Base-by-base conservation (phyloP, 2,888 invertebrate species). In the Vesta saturnalis region DNA sequence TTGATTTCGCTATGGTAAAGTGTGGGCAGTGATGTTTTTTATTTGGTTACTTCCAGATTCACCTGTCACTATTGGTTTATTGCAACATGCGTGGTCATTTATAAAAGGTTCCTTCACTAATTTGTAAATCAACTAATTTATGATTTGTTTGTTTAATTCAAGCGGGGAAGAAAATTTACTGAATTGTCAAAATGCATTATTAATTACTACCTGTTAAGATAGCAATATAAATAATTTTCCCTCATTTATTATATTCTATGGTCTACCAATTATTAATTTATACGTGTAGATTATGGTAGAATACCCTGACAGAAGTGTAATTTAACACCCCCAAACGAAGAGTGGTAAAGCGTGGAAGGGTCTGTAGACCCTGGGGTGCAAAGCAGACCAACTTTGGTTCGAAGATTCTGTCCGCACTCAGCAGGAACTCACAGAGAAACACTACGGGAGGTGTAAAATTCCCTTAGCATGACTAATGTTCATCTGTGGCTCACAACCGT, bases 361-460 rank as follows among this genome's bases (percentile, higher is more conserved):
- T 64, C 60, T 30, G 1, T 39, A 22, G 60, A 64, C 56, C 67
- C 52, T 64, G 46, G 68, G 68, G 64, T 54, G 55, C 21, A 43
- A 22, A 23, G 23, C 54, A 39, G 49, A 12, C 64, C 52, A 52
- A 39, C 56, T 49, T 30, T 62, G 43, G 47, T 60, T 63, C 46
- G 57, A 54, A 64, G 60, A 64, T 60, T 46, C 68, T 68, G 68
- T 68, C 68, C 60, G 68, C 68, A 68, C 68, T 64, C 68, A 64
- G 64, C 64, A 57, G 64, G 68, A 64, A 60, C 60, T 60, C 57
- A 62, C 60, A 61, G 60, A 15, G 61, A 49, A 58, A 43, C 68
- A 43, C 68, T 60, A 22, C 60, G 49, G 68, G 68, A 60, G 68
- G 68, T 68, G 68, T 68, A 68, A 68, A 52, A 63, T 64, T 68